Evolutionary conservation across 2,888 invertebrate genomes (phyloP).

Genomic region (Drosophila lutescens): DNA sequence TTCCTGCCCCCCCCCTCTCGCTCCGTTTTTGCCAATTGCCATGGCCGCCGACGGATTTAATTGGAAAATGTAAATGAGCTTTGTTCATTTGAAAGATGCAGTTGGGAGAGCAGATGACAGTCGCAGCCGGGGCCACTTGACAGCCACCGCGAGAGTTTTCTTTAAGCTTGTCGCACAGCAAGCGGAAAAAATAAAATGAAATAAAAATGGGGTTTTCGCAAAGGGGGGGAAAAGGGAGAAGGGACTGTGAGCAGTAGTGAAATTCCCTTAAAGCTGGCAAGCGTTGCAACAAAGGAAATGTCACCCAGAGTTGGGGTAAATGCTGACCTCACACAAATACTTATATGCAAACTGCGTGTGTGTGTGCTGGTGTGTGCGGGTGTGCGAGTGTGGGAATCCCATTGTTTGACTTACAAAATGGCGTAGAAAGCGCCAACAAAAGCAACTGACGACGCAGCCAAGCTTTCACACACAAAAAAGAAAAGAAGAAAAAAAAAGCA

Average conservation of each 20-base stretch:
- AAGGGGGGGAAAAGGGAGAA: neutral
- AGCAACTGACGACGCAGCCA: slow-evolving; percentile 56
- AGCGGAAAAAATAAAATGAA: slow-evolving; percentile 15
- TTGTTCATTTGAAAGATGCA: slow-evolving; percentile 75
- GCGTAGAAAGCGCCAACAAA: slow-evolving; percentile 72
- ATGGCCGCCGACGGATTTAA: slow-evolving; percentile 76
- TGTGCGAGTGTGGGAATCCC: slow-evolving; percentile 47
- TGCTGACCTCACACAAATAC: slow-evolving; percentile 59
- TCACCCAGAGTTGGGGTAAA: slow-evolving; percentile 48
- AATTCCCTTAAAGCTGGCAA: slow-evolving; percentile 64
- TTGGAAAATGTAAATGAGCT: slow-evolving; percentile 83
- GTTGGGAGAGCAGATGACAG: slow-evolving; percentile 43
- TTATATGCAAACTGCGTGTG: slow-evolving; percentile 17
- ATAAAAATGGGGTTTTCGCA: neutral
- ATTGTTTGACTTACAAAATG: slow-evolving; percentile 77
- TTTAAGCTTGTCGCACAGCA: slow-evolving; percentile 53
- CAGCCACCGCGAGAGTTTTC: slow-evolving; percentile 59
- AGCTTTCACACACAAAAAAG: slow-evolving; percentile 45
- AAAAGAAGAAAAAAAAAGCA: neutral
- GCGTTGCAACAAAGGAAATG: slow-evolving; percentile 61
- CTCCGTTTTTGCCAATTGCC: slow-evolving; percentile 47
- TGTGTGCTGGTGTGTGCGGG: slow-evolving; percentile 15
- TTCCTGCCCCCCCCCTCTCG: neutral
- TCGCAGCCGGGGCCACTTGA: slow-evolving; percentile 62
- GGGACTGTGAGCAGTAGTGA: slow-evolving; percentile 39